phyloP scores from a whole-genome alignment of 2,888 invertebrate species.

The Sympetrum striolatum region DNA sequence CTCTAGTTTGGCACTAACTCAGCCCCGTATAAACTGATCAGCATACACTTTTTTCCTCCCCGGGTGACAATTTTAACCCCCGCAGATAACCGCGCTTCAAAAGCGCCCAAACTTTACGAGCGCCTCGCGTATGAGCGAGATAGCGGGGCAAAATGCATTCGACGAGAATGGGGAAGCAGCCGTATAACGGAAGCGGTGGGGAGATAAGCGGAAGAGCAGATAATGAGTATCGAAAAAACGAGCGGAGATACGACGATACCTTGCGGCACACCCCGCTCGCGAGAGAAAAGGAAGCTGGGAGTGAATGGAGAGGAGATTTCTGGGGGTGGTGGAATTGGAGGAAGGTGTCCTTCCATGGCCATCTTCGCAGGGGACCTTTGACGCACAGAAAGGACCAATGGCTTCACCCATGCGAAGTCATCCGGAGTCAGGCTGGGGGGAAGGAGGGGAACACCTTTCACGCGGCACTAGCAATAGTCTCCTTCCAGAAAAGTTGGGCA shows the following conservation, averaged over 20 bases:
- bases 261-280: neutral
- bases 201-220: neutral
- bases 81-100: too few relatives aligned
- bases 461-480: neutral
- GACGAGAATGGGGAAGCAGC: neutral
- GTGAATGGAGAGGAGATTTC: neutral
- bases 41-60: too few relatives aligned
- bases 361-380: neutral
- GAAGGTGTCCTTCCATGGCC: neutral
- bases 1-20: too few relatives aligned
- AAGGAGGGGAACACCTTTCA: neutral
- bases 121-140: too few relatives aligned
- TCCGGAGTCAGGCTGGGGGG: neutral
- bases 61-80: too few relatives aligned
- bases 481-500: neutral
- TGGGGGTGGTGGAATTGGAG: neutral
- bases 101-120: too few relatives aligned
- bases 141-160: too few relatives aligned
- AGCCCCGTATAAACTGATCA: too few relatives aligned
- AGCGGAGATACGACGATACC: neutral
- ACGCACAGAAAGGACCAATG: neutral
- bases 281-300: neutral
- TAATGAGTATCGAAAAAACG: neutral
- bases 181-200: neutral
- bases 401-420: neutral